phyloP scores from a whole-genome alignment of 92 coral and sea anemone genomes.

The Scolanthus callimorphus region DNA sequence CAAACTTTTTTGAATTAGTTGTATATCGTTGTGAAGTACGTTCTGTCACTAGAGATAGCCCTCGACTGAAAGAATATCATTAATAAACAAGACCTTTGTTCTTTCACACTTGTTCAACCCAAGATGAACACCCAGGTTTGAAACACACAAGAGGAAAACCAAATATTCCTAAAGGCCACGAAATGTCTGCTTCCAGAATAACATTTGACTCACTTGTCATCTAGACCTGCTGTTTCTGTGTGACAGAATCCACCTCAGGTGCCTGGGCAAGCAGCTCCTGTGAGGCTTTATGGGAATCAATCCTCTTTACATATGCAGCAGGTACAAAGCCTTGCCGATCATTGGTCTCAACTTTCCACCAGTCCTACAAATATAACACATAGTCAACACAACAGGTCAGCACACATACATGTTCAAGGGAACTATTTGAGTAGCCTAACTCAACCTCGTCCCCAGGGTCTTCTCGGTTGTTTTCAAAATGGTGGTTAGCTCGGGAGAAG shows the following conservation, averaged over 20 bases:
- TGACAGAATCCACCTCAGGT: conserved; percentile 83
- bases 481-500: no score
- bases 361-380: conserved; percentile 87
- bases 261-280: conserved; percentile 83
- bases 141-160: neutral
- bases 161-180: neutral
- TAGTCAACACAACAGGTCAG: no score
- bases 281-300: conserved; percentile 94
- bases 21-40: no score
- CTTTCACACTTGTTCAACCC: neutral
- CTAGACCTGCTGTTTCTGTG: conserved; percentile 88
- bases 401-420: no score
- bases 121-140: neutral
- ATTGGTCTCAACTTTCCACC: conserved; percentile 99
- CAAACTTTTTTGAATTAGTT: no score
- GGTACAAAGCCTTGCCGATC: conserved; percentile 99
- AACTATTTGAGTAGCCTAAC: no score
- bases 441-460: no score
- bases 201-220: conserved; percentile 78
- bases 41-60: no score
- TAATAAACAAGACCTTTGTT: no score
- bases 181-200: no score
- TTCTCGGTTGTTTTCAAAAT: no score
- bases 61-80: no score
- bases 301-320: conserved; percentile 96